Evolutionary conservation across 2,888 invertebrate genomes (phyloP), one percentile per base, ranked within the genome.

Genomic region (Drosophila multiciliata): DNA sequence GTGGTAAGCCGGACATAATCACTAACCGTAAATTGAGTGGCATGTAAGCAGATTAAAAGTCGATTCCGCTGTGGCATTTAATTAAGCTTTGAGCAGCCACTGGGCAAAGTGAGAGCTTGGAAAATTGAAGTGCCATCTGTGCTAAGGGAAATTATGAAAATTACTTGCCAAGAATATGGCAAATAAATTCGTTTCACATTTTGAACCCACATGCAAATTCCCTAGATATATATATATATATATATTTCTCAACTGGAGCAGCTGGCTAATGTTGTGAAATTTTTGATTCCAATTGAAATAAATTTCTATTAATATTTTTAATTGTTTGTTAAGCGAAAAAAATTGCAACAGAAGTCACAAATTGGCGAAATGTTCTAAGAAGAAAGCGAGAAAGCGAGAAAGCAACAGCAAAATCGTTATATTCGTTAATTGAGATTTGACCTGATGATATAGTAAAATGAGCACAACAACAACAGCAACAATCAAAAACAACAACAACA

Each of bases 231-330:
- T 12, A 11, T 52, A 4, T 54, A n/a, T 26, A 15, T 52, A 36
- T 17, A 36, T 26, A 17, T 17, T 55, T 48, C 29, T n/a, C 54
- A 72, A 72, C 20, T 76, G 32, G 72, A 66, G 40, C 67, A 63
- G 20, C 49, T 36, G 59, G 60, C 63, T 76, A 76, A 80, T 78
- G 73, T 59, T 83, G 80, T 79, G 82, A 89, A 87, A 82, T 87
- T 87, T 87, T 87, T 87, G 87, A 90, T 87, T 87, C 82, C 90
- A 87, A 87, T 87, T 87, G 87, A 87, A 90, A 87, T 87, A 87
- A 87, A 87, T 87, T 87, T 86, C 90, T 88, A 87, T 87, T 87
- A 87, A 87, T 90, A 80, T 86, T 87, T 90, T 87, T 87, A 87
- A 90, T 87, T 87, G 87, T 88, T 83, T 66, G 75, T 86, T 88